Conservation (phyloP, 2,888 invertebrate genomes). For the Vanessa cardui region DNA sequence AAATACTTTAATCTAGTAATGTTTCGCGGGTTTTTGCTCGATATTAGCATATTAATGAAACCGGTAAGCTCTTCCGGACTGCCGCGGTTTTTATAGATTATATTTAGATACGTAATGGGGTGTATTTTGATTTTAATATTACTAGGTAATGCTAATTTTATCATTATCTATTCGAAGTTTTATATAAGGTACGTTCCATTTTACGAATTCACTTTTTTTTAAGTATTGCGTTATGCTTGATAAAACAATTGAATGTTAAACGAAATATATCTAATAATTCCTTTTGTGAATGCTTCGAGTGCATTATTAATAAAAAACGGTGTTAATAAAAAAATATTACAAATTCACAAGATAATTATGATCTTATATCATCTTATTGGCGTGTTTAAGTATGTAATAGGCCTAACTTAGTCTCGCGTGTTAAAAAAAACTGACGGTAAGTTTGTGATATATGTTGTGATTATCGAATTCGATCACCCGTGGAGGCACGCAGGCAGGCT, state of each 20-base stretch:
- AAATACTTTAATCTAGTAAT: constrained; percentile 47
- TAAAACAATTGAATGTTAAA: too few species aligned
- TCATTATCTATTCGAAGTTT: background rate
- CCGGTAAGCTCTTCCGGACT: constrained; percentile 37
- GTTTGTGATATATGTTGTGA: constrained; percentile 9
- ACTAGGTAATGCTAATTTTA: background rate
- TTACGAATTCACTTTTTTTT: too few species aligned
- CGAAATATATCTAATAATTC: too few species aligned
- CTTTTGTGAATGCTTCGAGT: too few species aligned
- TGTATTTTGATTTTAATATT: constrained; percentile 8
- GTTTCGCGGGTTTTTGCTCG: constrained; percentile 41
- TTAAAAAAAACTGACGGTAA: constrained; percentile 4
- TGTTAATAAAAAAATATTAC: background rate
- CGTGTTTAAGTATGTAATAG: background rate
- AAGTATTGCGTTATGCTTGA: too few species aligned
- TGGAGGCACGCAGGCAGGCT: constrained; percentile 1
- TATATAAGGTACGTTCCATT: too few species aligned
- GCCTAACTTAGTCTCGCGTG: constrained; percentile 1
- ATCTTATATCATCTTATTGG: too few species aligned
- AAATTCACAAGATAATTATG: background rate
- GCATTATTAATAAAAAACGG: too few species aligned
- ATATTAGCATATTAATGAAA: constrained; percentile 49
- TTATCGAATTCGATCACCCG: constrained; percentile 8
- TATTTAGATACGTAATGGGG: constrained; percentile 18
- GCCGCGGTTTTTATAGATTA: constrained; percentile 32